Conservation (phyloP, 2,113 vertebrate genomes). For the Polypterus bichir region DNA sequence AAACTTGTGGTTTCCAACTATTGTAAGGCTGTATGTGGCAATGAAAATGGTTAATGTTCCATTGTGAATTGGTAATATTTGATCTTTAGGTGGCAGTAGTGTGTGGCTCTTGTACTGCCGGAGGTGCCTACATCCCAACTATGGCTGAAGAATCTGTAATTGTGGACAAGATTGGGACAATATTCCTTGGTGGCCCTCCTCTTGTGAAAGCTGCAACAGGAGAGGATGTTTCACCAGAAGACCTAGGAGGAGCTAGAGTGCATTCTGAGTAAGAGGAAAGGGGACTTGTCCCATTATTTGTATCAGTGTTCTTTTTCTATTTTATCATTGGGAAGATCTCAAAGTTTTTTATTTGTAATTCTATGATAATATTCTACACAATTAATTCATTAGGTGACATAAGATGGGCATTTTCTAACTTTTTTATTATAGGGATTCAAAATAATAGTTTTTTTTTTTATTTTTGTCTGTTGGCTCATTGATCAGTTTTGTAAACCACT, state of each 20-base stretch:
- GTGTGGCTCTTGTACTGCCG: conserved; percentile 71
- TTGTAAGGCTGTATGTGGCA: too few relatives aligned
- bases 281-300: not conserved
- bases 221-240: conserved; percentile 61
- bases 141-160: conserved; percentile 70
- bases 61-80: conserved; percentile 2
- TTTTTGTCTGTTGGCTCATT: too few relatives aligned
- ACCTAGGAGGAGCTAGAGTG: conserved; percentile 65
- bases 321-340: not conserved
- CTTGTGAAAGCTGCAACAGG: conserved; percentile 79
- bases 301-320: not conserved
- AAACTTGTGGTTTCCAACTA: too few relatives aligned
- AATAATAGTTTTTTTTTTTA: too few relatives aligned
- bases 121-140: conserved; percentile 66
- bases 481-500: too few relatives aligned
- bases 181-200: conserved; percentile 72
- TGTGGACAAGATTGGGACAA: conserved; percentile 60
- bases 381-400: too few relatives aligned
- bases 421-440: too few relatives aligned
- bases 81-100: conserved; percentile 62
- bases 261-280: conserved; percentile 47
- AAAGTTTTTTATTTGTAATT: too few relatives aligned
- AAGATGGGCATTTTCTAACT: too few relatives aligned
- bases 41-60: too few relatives aligned
- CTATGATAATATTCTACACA: too few relatives aligned